Conservation (phyloP, 2,888 invertebrate species). For the Caenorhabditis sp. region DNA sequence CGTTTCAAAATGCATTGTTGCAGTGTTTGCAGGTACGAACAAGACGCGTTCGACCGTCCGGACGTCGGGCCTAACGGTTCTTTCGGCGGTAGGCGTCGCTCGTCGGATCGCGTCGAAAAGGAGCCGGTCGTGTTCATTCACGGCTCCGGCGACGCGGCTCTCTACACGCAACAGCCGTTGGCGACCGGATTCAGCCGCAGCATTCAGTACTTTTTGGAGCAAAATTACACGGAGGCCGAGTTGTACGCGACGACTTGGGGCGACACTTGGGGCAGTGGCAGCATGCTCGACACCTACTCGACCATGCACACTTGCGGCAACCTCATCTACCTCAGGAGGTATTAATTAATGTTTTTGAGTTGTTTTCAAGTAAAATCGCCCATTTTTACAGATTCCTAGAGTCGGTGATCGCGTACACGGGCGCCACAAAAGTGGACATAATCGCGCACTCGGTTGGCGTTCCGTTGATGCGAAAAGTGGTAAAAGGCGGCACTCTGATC, state of each 20-base stretch:
- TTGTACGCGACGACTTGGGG: conserved; percentile 78
- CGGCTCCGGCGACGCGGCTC: conserved; percentile 76
- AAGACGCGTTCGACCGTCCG: conserved; percentile 75
- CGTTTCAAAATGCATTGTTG: not conserved
- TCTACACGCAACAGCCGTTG: conserved; percentile 75
- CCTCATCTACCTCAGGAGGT: conserved; percentile 71
- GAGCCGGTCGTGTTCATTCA: conserved; percentile 78
- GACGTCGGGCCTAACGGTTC: conserved; percentile 78
- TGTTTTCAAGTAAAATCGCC: not conserved
- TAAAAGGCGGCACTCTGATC: conserved; percentile 76
- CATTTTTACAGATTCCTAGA: conserved; percentile 69
- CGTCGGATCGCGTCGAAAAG: conserved; percentile 68
- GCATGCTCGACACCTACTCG: conserved; percentile 69
- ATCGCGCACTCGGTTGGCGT: conserved; percentile 78
- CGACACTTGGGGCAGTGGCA: conserved; percentile 73
- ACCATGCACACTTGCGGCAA: conserved; percentile 78
- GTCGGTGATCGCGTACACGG: conserved; percentile 75
- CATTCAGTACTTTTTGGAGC: conserved; percentile 78
- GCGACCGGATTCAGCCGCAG: conserved; percentile 65
- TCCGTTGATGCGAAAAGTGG: conserved; percentile 71
- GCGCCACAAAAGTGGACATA: conserved; percentile 75
- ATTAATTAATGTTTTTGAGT: not conserved
- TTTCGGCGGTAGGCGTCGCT: conserved; percentile 74
- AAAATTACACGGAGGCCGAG: conserved; percentile 77
- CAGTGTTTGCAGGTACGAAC: conserved; percentile 60